Evolutionary conservation across 1,140 invertebrate genomes (phyloP).

Genomic region (Anthonomus grandis): DNA sequence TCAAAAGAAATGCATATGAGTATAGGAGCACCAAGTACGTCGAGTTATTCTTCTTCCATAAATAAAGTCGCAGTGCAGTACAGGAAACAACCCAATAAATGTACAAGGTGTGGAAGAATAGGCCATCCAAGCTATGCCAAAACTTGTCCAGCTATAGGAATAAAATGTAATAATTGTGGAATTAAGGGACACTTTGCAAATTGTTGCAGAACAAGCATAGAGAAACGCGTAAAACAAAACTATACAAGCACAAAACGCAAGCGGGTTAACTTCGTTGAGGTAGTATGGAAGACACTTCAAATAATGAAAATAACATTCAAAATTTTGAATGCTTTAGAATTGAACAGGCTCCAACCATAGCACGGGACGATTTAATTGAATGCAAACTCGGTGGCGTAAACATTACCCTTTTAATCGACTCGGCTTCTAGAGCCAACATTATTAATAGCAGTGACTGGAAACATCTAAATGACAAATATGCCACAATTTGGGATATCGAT

Average conservation of each 20-base stretch:
- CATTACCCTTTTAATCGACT: too few species aligned
- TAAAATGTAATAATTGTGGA: slow-evolving; percentile 5
- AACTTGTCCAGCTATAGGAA: neutral
- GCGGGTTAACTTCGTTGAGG: too few species aligned
- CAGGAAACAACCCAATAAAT: neutral
- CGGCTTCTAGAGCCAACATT: too few species aligned
- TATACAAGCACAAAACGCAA: too few species aligned
- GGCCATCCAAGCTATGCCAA: neutral
- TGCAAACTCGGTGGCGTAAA: too few species aligned
- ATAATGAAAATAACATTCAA: neutral
- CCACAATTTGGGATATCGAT: slow-evolving; percentile 8
- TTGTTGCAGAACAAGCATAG: neutral
- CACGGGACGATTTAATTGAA: too few species aligned
- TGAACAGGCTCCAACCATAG: neutral
- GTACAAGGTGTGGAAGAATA: slow-evolving; percentile 22
- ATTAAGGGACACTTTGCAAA: neutral
- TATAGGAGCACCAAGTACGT: neutral
- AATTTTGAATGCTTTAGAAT: slow-evolving; percentile 3
- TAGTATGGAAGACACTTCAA: too few species aligned
- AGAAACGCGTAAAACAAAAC: too few species aligned
- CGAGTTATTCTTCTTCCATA: neutral
- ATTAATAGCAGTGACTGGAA: neutral
- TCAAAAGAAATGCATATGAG: slow-evolving; percentile 13
- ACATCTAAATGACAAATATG: neutral
- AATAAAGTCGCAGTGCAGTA: neutral